Conservation (phyloP, 2,888 invertebrate genomes). For the Ichneumoninae sp. region DNA sequence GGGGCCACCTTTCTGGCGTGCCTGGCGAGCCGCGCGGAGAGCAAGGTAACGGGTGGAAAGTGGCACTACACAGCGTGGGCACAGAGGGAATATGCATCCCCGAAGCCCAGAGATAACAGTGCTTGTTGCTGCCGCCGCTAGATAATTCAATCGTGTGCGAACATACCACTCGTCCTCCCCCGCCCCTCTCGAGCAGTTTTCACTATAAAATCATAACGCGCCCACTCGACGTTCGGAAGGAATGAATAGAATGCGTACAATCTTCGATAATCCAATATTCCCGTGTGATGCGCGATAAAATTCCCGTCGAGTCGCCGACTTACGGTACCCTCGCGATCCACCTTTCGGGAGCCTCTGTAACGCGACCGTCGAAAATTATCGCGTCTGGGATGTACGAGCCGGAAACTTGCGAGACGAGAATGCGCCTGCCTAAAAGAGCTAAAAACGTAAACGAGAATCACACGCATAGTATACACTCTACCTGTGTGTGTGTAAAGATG, state of each 20-base stretch:
- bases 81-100: conserved; percentile 43
- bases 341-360: background rate
- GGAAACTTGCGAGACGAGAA: conserved; percentile 40
- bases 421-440: conserved; percentile 17
- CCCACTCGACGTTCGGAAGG: background rate
- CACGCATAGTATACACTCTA: conserved; percentile 12
- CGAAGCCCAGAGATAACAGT: conserved; percentile 39
- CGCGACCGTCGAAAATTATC: conserved; percentile 23
- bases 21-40: conserved; percentile 46
- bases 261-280: conserved; percentile 49
- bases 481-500: conserved; percentile 3
- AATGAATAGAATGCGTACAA: conserved; percentile 26
- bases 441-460: background rate
- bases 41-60: conserved; percentile 42
- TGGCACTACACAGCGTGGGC: conserved; percentile 1
- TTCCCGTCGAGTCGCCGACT: background rate
- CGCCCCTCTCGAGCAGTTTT: background rate
- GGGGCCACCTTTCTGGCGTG: conserved; percentile 49
- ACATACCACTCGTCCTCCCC: background rate
- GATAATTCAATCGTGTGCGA: conserved; percentile 14
- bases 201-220: background rate
- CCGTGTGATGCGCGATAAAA: background rate
- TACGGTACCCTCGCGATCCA: background rate
- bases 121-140: conserved; percentile 10
- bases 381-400: conserved; percentile 48